These are phyloP conservation scores for Cladopsammia gracilis DNA, from an alignment of 64 coral and sea anemone genomes.

Conservation along the genomic window DNA sequence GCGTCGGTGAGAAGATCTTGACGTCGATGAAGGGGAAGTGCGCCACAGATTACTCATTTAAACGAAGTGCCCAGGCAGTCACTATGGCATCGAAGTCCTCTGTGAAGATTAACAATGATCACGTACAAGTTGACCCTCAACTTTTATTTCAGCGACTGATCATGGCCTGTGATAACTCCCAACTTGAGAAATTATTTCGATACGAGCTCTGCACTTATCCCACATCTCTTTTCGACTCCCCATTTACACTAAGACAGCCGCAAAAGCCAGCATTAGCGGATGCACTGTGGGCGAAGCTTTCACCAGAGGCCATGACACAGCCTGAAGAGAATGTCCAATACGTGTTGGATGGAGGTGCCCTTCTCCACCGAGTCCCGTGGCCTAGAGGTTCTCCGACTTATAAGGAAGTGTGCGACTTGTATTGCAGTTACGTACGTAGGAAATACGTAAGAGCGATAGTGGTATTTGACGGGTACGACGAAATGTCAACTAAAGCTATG, in stretches of 20 bases:
- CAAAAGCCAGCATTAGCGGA: slow-evolving; percentile 84
- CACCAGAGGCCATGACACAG: slow-evolving; percentile 32
- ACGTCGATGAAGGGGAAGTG: slow-evolving; percentile 40
- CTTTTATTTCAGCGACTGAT: too few relatives aligned
- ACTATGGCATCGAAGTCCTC: slow-evolving; percentile 47
- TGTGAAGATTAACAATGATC: slow-evolving; percentile 59
- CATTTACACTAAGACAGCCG: slow-evolving; percentile 46
- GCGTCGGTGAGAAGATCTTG: slow-evolving; percentile 67
- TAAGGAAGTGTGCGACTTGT: slow-evolving; percentile 57
- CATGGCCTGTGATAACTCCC: slow-evolving; percentile 53
- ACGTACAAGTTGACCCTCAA: slow-evolving; percentile 79
- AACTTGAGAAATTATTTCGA: slow-evolving; percentile 53
- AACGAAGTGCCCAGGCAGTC: slow-evolving; percentile 60
- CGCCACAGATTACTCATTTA: slow-evolving; percentile 58
- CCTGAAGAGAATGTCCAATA: slow-evolving; percentile 40
- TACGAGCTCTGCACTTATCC: slow-evolving; percentile 81
- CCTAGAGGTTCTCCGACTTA: slow-evolving; percentile 63
- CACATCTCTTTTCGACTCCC: slow-evolving; percentile 63
- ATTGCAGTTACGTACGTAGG: slow-evolving; percentile 49
- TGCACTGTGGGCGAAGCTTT: slow-evolving; percentile 50
- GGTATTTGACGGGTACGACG: slow-evolving; percentile 80
- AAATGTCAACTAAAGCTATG: slow-evolving; percentile 66
- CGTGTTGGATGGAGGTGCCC: slow-evolving; percentile 79
- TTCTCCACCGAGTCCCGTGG: slow-evolving; percentile 72
- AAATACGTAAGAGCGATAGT: slow-evolving; percentile 67